Conservation (phyloP, 2,888 invertebrate genomes). For the Nebria brevicollis region DNA sequence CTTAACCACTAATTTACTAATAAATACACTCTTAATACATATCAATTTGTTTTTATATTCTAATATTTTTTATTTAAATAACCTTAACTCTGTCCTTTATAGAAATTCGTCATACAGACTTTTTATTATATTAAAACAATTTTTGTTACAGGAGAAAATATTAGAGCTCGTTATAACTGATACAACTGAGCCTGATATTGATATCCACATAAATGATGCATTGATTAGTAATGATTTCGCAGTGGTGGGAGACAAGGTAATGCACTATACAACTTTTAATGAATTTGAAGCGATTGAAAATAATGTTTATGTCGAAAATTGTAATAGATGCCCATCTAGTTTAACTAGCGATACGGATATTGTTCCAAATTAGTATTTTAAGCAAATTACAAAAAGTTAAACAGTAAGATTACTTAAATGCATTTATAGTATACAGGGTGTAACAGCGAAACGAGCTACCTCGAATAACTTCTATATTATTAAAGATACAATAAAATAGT, state of each 20-base stretch:
- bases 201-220: conserved; percentile 65
- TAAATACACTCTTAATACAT: too few species aligned
- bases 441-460: too few species aligned
- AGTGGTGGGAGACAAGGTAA: conserved; percentile 55
- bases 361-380: neutral
- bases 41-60: too few species aligned
- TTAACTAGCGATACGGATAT: neutral
- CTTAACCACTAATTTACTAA: neutral
- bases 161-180: conserved; percentile 65
- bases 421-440: neutral
- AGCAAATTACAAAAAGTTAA: neutral
- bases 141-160: conserved; percentile 50
- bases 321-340: neutral
- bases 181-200: conserved; percentile 61
- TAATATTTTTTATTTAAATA: too few species aligned
- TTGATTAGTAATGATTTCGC: conserved; percentile 67
- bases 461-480: too few species aligned
- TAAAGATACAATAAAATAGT: too few species aligned
- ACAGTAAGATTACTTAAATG: neutral
- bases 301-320: neutral
- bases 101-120: too few species aligned
- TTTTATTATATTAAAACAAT: too few species aligned
- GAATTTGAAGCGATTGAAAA: neutral
- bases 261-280: conserved; percentile 11
- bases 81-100: too few species aligned